Evolutionary conservation across 1,140 invertebrate species (phyloP).

Genomic region (Dendrolimus punctatus): DNA sequence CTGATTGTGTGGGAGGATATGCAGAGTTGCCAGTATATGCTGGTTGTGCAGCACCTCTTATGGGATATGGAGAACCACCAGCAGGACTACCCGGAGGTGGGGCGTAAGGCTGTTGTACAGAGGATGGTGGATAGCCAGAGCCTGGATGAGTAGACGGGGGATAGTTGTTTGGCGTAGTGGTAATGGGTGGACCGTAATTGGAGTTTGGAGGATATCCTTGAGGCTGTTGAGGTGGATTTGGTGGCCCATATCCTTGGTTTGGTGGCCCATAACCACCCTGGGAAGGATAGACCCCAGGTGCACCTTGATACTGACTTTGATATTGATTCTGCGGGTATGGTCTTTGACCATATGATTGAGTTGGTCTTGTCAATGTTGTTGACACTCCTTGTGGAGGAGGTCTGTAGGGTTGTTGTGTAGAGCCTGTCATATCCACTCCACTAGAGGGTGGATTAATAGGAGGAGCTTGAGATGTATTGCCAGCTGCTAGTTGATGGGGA

Average conservation of each 20-base stretch:
- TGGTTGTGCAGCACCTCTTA: constrained; percentile 50
- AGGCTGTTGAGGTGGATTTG: constrained; percentile 60
- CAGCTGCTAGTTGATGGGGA: constrained; percentile 60
- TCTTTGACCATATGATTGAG: constrained; percentile 66
- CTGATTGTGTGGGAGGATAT: constrained; percentile 58
- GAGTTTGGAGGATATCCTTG: constrained; percentile 67
- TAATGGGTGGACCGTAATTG: constrained; percentile 68
- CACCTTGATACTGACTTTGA: constrained; percentile 68
- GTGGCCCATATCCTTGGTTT: constrained; percentile 66
- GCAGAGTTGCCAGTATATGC: constrained; percentile 57
- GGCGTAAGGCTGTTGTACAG: constrained; percentile 62
- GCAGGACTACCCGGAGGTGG: constrained; percentile 64
- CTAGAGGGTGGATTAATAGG: constrained; percentile 44
- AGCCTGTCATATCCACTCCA: constrained; percentile 46
- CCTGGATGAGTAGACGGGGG: constrained; percentile 62
- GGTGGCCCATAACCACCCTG: constrained; percentile 63
- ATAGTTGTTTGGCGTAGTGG: constrained; percentile 64
- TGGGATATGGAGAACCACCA: constrained; percentile 59
- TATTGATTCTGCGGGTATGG: constrained; percentile 69
- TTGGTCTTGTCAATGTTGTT: constrained; percentile 58
- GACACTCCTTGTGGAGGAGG: constrained; percentile 60
- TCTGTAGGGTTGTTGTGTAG: constrained; percentile 52
- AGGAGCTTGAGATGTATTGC: constrained; percentile 50
- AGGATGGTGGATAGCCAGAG: constrained; percentile 59
- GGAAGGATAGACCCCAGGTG: constrained; percentile 55